These are phyloP conservation scores for Myrmophylax atrothorax DNA, from an alignment of 2,113 vertebrate species.

Conservation along the genomic window DNA sequence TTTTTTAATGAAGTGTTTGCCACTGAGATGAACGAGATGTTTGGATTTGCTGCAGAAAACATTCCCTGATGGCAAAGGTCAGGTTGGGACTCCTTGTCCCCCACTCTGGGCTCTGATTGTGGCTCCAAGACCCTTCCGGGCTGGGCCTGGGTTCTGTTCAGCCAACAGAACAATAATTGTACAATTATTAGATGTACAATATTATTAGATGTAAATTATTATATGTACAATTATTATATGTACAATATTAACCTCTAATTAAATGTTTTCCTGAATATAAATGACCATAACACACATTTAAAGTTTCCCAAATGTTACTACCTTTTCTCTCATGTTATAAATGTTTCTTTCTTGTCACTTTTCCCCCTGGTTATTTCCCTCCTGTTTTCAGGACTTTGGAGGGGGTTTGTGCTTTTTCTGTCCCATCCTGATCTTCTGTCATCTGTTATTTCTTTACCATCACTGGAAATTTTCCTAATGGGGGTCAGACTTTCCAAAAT, in stretches of 20 bases:
- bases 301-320: neutral
- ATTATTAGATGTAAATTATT: no score
- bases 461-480: neutral
- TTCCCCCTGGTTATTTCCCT: neutral
- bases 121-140: neutral
- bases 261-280: neutral
- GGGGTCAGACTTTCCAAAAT: neutral
- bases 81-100: neutral
- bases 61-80: neutral
- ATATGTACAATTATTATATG: fast-evolving
- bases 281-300: neutral
- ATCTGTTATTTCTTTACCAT: neutral
- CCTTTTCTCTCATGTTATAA: neutral
- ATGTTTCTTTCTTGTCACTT: neutral
- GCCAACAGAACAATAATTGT: neutral
- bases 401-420: neutral
- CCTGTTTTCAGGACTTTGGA: neutral
- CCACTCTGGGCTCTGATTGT: fast-evolving
- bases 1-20: neutral
- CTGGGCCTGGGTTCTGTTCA: neutral
- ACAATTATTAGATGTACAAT: no score
- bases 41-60: neutral
- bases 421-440: neutral
- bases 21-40: neutral
- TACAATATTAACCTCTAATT: neutral